A percentile compares a stretch with the other conserved stretches of the same genome.
Conservation (phyloP, 2,888 invertebrate genomes). For the Spodoptera exigua region DNA sequence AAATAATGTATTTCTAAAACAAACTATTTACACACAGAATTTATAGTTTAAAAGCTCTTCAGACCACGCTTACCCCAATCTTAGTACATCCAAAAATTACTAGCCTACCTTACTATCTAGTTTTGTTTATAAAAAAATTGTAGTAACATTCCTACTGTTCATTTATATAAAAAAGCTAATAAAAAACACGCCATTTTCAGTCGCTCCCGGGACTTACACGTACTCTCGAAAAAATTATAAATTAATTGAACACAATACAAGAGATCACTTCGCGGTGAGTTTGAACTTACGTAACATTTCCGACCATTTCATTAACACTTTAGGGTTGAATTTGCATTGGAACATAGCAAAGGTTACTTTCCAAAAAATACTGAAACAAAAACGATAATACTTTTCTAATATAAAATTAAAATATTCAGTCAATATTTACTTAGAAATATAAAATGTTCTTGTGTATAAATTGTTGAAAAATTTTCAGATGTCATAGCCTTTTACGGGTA, state of each 20-base stretch:
- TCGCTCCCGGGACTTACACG: conserved; percentile 74
- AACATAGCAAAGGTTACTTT: too few species aligned
- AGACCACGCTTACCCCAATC: conserved; percentile 27
- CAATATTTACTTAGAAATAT: too few species aligned
- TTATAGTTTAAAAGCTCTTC: conserved; percentile 2
- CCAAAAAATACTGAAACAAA: too few species aligned
- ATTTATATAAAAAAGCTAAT: conserved; percentile 76
- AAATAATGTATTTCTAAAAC: neutral
- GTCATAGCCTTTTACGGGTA: too few species aligned
- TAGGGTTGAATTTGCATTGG: too few species aligned
- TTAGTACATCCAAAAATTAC: conserved; percentile 32
- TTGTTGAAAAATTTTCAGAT: too few species aligned
- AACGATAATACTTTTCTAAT: too few species aligned
- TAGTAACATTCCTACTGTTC: conserved; percentile 72
- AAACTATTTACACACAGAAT: conserved; percentile 16
- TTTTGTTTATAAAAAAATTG: conserved; percentile 72
- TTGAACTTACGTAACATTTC: conserved; percentile 48
- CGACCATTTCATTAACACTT: neutral
- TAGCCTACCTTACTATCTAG: conserved; percentile 69
- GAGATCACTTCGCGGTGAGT: conserved; percentile 67
- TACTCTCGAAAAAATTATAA: conserved; percentile 37
- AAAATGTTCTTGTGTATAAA: too few species aligned
- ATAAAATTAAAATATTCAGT: too few species aligned
- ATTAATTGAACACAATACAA: conserved; percentile 69
- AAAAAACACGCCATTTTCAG: conserved; percentile 71